Evolutionary conservation across 2,888 invertebrate species (phyloP).

Genomic region (Synergus laeviventris): DNA sequence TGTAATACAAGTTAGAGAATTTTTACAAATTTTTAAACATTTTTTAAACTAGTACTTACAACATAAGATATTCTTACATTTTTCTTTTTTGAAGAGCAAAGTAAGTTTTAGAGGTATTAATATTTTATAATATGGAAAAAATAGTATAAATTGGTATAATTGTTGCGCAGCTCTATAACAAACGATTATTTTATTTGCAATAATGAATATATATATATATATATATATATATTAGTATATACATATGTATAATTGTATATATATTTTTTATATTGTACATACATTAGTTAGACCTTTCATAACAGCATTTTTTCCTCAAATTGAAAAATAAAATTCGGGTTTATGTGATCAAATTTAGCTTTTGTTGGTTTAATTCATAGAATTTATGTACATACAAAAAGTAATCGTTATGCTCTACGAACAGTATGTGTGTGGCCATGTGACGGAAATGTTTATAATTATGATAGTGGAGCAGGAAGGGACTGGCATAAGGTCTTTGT

Average conservation of each 20-base stretch:
- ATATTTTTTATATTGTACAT: too few relatives aligned
- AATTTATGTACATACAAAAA: too few relatives aligned
- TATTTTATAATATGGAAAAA: background rate
- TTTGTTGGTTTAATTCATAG: background rate
- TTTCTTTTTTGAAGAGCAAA: too few relatives aligned
- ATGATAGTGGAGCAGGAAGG: too few relatives aligned
- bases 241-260: too few relatives aligned
- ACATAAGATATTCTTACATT: too few relatives aligned
- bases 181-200: background rate
- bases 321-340: background rate
- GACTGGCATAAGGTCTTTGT: too few relatives aligned
- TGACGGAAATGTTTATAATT: too few relatives aligned
- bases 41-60: background rate
- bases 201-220: background rate
- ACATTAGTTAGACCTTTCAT: background rate
- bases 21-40: background rate
- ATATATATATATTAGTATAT: too few relatives aligned
- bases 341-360: background rate
- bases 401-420: too few relatives aligned
- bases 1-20: background rate
- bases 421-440: too few relatives aligned
- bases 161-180: background rate
- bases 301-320: background rate
- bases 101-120: background rate
- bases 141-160: background rate